Percentiles rank a stretch among this genome's conserved stretches.
phyloP scores from a whole-genome alignment of 1,140 invertebrate genomes.

The Heliconius eleuchia region DNA sequence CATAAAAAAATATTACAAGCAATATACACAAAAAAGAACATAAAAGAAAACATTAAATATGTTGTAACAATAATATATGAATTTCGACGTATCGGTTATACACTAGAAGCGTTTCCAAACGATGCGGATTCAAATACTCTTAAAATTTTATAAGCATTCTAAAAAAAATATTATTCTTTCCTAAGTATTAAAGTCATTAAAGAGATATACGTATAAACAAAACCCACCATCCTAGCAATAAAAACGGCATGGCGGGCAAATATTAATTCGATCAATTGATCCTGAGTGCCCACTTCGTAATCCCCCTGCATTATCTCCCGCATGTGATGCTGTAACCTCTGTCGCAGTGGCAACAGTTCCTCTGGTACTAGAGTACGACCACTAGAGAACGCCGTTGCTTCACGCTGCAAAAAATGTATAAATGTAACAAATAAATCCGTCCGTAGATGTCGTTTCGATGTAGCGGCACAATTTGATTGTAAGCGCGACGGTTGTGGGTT shows the following conservation, averaged over 20 bases:
- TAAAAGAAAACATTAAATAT: too few relatives aligned
- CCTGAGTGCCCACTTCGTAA: conserved; percentile 37
- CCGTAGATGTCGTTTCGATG: too few relatives aligned
- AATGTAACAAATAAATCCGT: not conserved
- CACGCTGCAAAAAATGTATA: conserved; percentile 24
- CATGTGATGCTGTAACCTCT: conserved; percentile 47
- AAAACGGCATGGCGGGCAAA: conserved; percentile 45
- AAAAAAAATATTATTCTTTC: not conserved
- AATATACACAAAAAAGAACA: too few relatives aligned
- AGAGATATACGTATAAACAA: not conserved
- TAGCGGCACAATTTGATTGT: too few relatives aligned
- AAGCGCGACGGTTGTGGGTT: too few relatives aligned
- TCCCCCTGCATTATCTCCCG: conserved; percentile 36
- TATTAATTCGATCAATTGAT: conserved; percentile 45
- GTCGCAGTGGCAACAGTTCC: conserved; percentile 45
- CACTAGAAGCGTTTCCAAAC: too few relatives aligned
- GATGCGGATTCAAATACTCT: too few relatives aligned
- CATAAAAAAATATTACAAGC: too few relatives aligned
- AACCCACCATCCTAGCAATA: conserved; percentile 52
- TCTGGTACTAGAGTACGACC: conserved; percentile 41
- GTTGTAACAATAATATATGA: too few relatives aligned
- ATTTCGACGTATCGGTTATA: too few relatives aligned
- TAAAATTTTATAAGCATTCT: too few relatives aligned
- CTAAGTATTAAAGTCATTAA: not conserved
- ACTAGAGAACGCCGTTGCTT: conserved; percentile 29